Evolutionary conservation across 2,113 vertebrate species (phyloP).

Genomic region (Gallinago undulata): DNA sequence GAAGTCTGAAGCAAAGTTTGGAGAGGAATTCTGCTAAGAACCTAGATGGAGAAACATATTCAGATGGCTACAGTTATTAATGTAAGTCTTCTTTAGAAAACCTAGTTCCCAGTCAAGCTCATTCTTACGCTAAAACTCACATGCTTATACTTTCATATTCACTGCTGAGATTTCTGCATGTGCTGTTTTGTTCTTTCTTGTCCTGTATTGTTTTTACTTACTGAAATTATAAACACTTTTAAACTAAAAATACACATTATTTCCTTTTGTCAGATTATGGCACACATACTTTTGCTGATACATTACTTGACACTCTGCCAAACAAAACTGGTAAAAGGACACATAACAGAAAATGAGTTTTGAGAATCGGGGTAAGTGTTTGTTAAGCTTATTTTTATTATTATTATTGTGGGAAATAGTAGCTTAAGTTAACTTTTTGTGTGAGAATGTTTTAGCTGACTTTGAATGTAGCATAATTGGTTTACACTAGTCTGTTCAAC

Average conservation of each 20-base stretch:
- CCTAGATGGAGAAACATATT: neutral
- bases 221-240: conserved; percentile 36
- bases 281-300: conserved; percentile 38
- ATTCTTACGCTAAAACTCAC: neutral
- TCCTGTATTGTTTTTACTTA: neutral
- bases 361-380: conserved; percentile 42
- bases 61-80: neutral
- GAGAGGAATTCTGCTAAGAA: neutral
- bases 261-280: conserved; percentile 31
- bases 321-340: conserved; percentile 35
- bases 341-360: conserved; percentile 14
- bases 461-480: neutral
- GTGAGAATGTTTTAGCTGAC: conserved; percentile 62
- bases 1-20: neutral
- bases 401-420: conserved; percentile 54
- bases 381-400: conserved; percentile 56
- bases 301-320: neutral
- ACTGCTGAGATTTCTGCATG: conserved; percentile 19
- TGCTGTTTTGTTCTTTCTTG: neutral
- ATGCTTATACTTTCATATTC: neutral
- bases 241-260: conserved; percentile 45
- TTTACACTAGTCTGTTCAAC: conserved; percentile 37
- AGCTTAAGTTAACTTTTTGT: conserved; percentile 56
- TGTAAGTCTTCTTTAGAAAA: neutral
- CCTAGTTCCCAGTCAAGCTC: neutral